phyloP scores from a whole-genome alignment of 2,797 vertebrate genomes.

The Tokudaia muenninki region DNA sequence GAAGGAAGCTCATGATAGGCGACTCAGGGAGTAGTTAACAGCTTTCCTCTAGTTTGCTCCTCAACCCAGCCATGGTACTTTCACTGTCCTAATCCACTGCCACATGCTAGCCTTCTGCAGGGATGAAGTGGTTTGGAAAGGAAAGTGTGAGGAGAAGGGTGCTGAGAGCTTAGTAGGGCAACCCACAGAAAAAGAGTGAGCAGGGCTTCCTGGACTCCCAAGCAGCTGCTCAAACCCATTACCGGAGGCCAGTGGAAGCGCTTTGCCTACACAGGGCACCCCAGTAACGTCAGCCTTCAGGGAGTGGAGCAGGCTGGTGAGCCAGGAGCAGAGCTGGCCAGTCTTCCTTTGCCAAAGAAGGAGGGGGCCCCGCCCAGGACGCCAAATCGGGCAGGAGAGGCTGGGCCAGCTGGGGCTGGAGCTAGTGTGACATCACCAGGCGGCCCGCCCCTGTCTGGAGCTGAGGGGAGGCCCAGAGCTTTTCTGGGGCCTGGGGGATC shows the following conservation, averaged over 20 bases:
- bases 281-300: constrained; percentile 46
- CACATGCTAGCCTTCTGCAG: neutral
- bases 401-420: constrained; percentile 80
- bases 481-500: constrained; percentile 83
- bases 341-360: constrained; percentile 74
- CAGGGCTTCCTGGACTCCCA: neutral
- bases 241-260: constrained; percentile 49
- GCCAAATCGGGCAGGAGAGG: constrained; percentile 82
- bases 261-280: neutral
- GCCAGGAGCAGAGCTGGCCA: constrained; percentile 66
- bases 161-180: neutral
- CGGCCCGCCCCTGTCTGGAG: constrained; percentile 86
- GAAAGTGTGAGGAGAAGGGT: neutral
- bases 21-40: neutral
- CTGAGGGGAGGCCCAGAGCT: constrained; percentile 83
- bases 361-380: constrained; percentile 39
- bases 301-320: neutral
- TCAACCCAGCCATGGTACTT: neutral
- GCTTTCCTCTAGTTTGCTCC: neutral
- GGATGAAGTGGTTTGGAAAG: neutral
- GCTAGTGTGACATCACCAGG: constrained; percentile 86
- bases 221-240: neutral
- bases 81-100: neutral
- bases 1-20: neutral
- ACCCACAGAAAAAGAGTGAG: neutral